phyloP scores from a whole-genome alignment of 2,888 invertebrate species.

The Pinctada fucata region DNA sequence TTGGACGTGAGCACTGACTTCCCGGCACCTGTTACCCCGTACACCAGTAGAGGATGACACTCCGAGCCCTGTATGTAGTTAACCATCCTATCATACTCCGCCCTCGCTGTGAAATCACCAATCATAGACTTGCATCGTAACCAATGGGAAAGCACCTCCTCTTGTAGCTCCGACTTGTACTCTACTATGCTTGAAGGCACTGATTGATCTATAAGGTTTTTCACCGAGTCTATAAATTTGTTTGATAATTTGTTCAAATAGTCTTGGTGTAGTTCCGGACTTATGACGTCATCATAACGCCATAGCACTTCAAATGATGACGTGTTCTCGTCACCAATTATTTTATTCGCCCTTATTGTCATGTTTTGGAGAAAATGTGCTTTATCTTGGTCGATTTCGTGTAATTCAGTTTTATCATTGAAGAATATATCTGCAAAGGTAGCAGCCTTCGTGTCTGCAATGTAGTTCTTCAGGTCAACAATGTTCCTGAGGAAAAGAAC shows the following conservation, averaged over 20 bases:
- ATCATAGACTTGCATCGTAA: slow-evolving; percentile 52
- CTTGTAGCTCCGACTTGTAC: slow-evolving; percentile 50
- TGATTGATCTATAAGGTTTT: slow-evolving; percentile 56
- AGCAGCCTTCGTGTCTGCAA: slow-evolving; percentile 54
- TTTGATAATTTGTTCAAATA: slow-evolving; percentile 67
- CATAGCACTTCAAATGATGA: slow-evolving; percentile 69
- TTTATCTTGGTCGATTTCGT: slow-evolving; percentile 57
- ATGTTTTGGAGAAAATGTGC: slow-evolving; percentile 56
- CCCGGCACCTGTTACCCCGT: slow-evolving; percentile 67
- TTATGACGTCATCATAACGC: slow-evolving; percentile 73
- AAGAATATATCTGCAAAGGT: slow-evolving; percentile 66
- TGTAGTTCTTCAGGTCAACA: slow-evolving; percentile 74
- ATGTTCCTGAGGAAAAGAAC: slow-evolving; percentile 69
- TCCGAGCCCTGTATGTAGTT: slow-evolving; percentile 60
- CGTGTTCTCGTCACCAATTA: slow-evolving; percentile 56
- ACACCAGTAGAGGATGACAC: slow-evolving; percentile 63
- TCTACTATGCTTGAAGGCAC: slow-evolving; percentile 49
- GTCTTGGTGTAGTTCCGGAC: slow-evolving; percentile 66
- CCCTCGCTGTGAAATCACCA: slow-evolving; percentile 54
- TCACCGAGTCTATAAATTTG: slow-evolving; percentile 53
- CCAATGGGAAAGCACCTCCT: slow-evolving; percentile 62
- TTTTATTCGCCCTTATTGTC: slow-evolving; percentile 53
- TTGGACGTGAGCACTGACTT: slow-evolving; percentile 70
- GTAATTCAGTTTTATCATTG: slow-evolving; percentile 58
- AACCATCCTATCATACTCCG: slow-evolving; percentile 50